Percentiles rank a stretch among this genome's conserved stretches.
phyloP scores from a whole-genome alignment of 2,797 vertebrate genomes.

The Pseudochromis fuscus region DNA sequence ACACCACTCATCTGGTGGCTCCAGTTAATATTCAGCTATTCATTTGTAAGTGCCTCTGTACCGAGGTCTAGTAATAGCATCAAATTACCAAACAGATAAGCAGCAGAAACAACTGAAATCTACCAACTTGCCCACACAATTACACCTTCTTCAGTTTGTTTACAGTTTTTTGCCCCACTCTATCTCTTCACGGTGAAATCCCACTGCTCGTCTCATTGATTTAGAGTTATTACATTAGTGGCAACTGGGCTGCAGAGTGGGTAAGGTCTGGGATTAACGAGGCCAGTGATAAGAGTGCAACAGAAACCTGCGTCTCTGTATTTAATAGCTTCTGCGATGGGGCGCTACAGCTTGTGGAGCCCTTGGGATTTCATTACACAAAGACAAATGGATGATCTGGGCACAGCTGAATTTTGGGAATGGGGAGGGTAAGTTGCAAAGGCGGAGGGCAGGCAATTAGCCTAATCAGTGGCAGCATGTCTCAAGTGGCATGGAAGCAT shows the following conservation, averaged over 20 bases:
- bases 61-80: conserved; percentile 7
- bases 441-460: conserved; percentile 65
- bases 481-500: conserved; percentile 60
- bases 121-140: conserved; percentile 12
- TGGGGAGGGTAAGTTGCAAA: conserved; percentile 19
- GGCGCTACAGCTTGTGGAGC: conserved; percentile 57
- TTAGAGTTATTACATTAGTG: conserved; percentile 81
- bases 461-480: conserved; percentile 72
- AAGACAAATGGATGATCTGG: conserved; percentile 81
- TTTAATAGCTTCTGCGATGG: conserved; percentile 80
- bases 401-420: conserved; percentile 58
- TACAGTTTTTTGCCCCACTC: conserved; percentile 37
- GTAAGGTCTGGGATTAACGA: conserved; percentile 81
- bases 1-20: conserved; percentile 5
- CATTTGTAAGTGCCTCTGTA: conserved; percentile 23
- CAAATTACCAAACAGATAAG: conserved; percentile 43
- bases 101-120: conserved; percentile 34
- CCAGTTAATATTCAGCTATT: conserved; percentile 13
- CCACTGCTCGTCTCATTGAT: conserved; percentile 77
- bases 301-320: conserved; percentile 71
- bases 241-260: conserved; percentile 65
- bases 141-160: conserved; percentile 50
- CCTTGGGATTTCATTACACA: conserved; percentile 80
- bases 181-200: conserved; percentile 67
- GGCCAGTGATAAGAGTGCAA: conserved; percentile 77